These are phyloP conservation scores for Danionella dracula DNA, from an alignment of 2,797 vertebrate genomes.

Conservation along the genomic window DNA sequence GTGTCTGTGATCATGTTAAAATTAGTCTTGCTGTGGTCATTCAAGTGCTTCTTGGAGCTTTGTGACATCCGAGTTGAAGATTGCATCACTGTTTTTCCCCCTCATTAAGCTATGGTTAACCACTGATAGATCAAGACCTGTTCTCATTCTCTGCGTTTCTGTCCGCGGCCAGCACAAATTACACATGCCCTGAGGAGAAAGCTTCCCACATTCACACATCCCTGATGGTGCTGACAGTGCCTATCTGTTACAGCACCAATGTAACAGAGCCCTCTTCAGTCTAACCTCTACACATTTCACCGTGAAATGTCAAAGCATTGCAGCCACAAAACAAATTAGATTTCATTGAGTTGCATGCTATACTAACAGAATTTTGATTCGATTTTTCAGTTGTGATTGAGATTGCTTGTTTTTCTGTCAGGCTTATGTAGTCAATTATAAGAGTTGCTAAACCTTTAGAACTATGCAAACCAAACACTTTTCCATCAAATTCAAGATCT, in stretches of 20 bases:
- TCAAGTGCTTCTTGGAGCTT: conserved; percentile 19
- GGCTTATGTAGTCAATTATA: too few relatives aligned
- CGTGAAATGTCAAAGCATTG: neutral
- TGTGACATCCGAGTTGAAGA: conserved; percentile 28
- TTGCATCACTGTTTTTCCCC: conserved; percentile 35
- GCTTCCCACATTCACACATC: conserved; percentile 12
- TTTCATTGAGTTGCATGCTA: conserved; percentile 1
- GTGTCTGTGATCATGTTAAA: conserved; percentile 13
- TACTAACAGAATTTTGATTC: neutral
- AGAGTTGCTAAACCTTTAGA: too few relatives aligned
- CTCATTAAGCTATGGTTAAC: conserved; percentile 41
- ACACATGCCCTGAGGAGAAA: conserved; percentile 19
- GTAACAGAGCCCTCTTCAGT: conserved; percentile 10
- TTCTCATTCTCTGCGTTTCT: conserved; percentile 5
- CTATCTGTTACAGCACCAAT: conserved; percentile 15
- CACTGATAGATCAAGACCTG: conserved; percentile 17
- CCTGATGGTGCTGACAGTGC: conserved; percentile 13
- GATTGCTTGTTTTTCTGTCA: conserved; percentile 14
- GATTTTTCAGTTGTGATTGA: conserved; percentile 23
- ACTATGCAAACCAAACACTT: too few relatives aligned
- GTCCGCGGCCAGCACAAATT: conserved; percentile 19
- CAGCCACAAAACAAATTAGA: conserved; percentile 5
- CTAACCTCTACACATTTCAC: conserved; percentile 1
- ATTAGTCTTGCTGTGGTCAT: neutral
- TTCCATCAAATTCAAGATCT: too few relatives aligned